These are phyloP conservation scores for Habrosyne pyritoides DNA, from an alignment of 2,888 invertebrate species.

Conservation along the genomic window DNA sequence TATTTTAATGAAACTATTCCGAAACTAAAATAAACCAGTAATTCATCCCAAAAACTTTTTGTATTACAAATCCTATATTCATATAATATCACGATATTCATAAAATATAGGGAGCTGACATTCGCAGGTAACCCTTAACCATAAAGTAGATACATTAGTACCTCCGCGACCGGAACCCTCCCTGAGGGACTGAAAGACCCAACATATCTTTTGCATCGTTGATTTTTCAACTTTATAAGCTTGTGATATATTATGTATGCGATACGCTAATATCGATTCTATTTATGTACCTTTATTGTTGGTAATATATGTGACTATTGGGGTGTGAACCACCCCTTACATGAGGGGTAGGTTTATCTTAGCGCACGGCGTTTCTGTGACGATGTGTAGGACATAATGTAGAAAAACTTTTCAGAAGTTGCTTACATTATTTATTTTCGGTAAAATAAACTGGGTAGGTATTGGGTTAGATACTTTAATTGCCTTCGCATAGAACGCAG, in stretches of 20 bases:
- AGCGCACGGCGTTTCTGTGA: too few relatives aligned
- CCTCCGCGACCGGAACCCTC: constrained; percentile 5
- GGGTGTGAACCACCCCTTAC: background rate
- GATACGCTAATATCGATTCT: background rate
- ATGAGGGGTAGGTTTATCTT: background rate
- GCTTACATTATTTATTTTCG: too few relatives aligned
- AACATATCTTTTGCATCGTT: constrained; percentile 9
- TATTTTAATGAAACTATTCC: too few relatives aligned
- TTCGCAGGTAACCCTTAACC: background rate
- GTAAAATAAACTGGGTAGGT: too few relatives aligned
- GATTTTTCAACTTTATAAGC: constrained; percentile 9
- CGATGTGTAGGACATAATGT: too few relatives aligned
- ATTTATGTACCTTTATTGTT: background rate
- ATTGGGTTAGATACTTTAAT: too few relatives aligned
- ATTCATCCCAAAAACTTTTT: background rate
- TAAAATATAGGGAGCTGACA: constrained; percentile 7
- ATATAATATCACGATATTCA: background rate
- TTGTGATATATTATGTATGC: background rate
- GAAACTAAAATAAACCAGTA: background rate
- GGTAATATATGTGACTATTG: background rate
- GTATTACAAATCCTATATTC: constrained; percentile 4
- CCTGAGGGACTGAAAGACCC: background rate
- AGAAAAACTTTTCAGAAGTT: too few relatives aligned
- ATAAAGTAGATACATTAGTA: constrained; percentile 7
- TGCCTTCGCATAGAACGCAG: too few relatives aligned